phyloP scores from a whole-genome alignment of 2,113 vertebrate genomes.

The Opisthocomus hoazin region DNA sequence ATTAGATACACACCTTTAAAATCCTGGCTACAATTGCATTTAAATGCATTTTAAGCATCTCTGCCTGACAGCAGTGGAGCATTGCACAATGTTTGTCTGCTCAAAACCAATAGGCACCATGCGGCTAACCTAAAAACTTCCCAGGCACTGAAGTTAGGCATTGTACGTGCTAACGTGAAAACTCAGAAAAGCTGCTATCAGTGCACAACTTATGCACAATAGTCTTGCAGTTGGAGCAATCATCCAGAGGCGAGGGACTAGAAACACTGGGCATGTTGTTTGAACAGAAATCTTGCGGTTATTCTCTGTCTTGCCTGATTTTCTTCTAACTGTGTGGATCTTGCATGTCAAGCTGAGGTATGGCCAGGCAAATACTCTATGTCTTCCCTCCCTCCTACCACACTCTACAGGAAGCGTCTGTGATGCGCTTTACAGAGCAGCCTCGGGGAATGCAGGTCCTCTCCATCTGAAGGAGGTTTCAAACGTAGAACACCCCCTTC shows the following conservation, averaged over 20 bases:
- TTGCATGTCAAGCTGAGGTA: not conserved
- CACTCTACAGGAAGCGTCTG: not conserved
- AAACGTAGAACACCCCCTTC: not conserved
- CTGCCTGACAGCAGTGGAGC: not conserved
- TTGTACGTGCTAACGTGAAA: not conserved
- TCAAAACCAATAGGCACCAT: conserved; percentile 5
- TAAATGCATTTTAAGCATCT: not conserved
- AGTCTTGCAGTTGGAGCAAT: not conserved
- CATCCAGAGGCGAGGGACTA: not conserved
- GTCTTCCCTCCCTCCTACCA: not conserved
- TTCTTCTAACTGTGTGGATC: not conserved
- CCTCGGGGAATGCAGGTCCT: not conserved
- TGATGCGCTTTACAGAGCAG: rapidly evolving
- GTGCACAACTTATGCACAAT: not conserved
- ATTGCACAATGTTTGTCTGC: not conserved
- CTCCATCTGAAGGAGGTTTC: not conserved
- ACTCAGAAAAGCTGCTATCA: not conserved
- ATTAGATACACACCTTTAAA: not conserved
- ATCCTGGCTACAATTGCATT: not conserved
- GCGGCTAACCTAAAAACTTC: not conserved
- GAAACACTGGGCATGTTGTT: not conserved
- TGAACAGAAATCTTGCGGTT: not conserved
- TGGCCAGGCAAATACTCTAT: not conserved
- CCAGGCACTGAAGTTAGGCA: not conserved
- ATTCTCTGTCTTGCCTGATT: not conserved